Conservation (phyloP, 1,140 invertebrate genomes). For the Diachasma alloeum region DNA sequence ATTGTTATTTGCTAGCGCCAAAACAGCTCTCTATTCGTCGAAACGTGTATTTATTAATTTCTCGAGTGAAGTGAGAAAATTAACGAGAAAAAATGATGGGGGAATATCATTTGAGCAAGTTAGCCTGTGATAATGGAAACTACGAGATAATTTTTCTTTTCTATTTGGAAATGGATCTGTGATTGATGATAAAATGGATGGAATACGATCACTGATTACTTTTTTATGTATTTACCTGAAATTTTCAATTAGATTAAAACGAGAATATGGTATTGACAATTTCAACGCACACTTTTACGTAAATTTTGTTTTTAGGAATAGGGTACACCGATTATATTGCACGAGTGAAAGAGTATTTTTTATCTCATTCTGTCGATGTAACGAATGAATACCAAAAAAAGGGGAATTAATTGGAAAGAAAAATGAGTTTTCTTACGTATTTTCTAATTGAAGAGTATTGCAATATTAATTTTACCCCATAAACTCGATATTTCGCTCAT, state of each 20-base stretch:
- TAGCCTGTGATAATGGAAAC: constrained; percentile 18
- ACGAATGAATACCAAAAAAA: background rate
- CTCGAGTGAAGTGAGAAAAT: constrained; percentile 12
- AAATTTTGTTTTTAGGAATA: background rate
- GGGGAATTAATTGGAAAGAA: background rate
- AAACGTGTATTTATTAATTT: background rate
- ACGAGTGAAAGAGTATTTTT: background rate
- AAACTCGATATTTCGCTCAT: background rate
- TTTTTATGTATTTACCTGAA: background rate
- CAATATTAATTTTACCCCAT: background rate
- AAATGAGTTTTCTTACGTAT: background rate
- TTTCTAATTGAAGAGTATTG: background rate
- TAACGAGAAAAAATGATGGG: background rate
- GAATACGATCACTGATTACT: background rate
- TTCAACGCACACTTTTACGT: background rate
- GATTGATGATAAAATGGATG: background rate
- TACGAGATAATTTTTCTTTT: constrained; percentile 7
- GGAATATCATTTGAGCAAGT: constrained; percentile 11
- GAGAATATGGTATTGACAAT: background rate
- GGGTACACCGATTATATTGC: constrained; percentile 19
- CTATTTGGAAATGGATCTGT: constrained; percentile 26
- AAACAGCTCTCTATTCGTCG: constrained; percentile 31
- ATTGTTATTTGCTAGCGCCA: constrained; percentile 21
- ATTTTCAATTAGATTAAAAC: background rate
- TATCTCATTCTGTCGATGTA: background rate